Percentiles rank a stretch among this genome's conserved stretches.
Evolutionary conservation across 2,797 vertebrate genomes (phyloP).

Genomic region (Peromyscus eremicus): DNA sequence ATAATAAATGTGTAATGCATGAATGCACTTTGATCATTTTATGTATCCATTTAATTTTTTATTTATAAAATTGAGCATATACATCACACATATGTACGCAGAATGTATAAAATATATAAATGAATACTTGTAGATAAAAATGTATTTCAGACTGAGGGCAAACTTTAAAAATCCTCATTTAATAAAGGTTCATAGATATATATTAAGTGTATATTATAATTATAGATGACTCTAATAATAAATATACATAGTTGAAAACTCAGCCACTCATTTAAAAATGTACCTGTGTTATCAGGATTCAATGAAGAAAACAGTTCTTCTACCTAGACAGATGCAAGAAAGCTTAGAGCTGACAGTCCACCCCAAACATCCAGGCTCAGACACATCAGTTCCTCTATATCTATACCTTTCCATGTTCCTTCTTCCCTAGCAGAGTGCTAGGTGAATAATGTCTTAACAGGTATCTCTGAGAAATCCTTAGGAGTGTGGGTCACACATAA

Average conservation of each 20-base stretch:
- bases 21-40: neutral
- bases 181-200: slow-evolving; percentile 5
- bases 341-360: neutral
- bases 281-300: neutral
- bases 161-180: slow-evolving; percentile 53
- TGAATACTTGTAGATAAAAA: slow-evolving; percentile 58
- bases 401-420: neutral
- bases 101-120: neutral
- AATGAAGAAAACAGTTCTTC: slow-evolving; percentile 28
- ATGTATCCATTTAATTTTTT: slow-evolving; percentile 43
- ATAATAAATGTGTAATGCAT: neutral
- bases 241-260: slow-evolving; percentile 12
- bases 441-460: neutral
- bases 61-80: slow-evolving; percentile 1
- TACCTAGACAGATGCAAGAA: slow-evolving; percentile 34
- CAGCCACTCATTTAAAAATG: neutral
- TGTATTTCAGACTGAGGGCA: neutral
- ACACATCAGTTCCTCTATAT: neutral
- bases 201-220: neutral
- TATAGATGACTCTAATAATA: neutral
- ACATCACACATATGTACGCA: neutral
- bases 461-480: neutral
- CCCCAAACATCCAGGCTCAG: neutral
- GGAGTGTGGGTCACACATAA: neutral
- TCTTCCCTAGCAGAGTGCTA: neutral